Base-by-base conservation (phyloP, 2,113 vertebrate genomes). In the Mobula hypostoma region DNA sequence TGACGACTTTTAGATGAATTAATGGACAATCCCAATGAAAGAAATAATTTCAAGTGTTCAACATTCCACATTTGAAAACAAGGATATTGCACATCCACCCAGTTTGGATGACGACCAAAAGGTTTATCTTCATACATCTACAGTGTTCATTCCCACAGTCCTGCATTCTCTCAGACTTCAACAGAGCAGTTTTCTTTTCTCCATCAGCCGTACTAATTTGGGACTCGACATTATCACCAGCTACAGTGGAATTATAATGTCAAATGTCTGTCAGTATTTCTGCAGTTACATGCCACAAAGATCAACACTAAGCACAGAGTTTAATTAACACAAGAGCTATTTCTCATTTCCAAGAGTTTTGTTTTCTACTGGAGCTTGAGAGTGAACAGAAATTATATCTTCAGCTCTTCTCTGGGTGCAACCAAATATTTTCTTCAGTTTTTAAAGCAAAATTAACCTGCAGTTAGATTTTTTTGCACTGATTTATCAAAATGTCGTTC, bases 311-410 rank as follows among this genome's bases (percentile, higher is more conserved):
- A 74, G 68, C 66, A 93, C 32, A 6, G n/a, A 48, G 90, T 93
- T 93, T 74, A 93, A 93, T 93, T 74, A 93, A 74, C 90, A 93
- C 90, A 48, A 93, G 88, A 72, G 32, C 90, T 1, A 12, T 11
- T 27, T 11, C 36, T 93, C 32, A 93, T 48, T 48, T 93, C 90
- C n/a, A 2, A 93, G 63, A 48, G 14, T 48, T 93, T 48, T n/a
- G 4, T 93, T 48, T 74, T 27, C 68, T 48, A 21, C 90, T 93
- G 68, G 40, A 72, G 61, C 32, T 74, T 17, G 21, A 27, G 90
- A 36, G 24, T 24, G 32, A 74, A 19, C 36, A 40, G 17, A 48
- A 1, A 74, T 74, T 40, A 74, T n/a, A 93, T 93, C 21, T 9
- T 72, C 17, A 36, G 9, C 70, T 9, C 4, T 24, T 40, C 40